Conservation (phyloP, 2,888 invertebrate genomes). For the Xanthorhoe spadicearia region DNA sequence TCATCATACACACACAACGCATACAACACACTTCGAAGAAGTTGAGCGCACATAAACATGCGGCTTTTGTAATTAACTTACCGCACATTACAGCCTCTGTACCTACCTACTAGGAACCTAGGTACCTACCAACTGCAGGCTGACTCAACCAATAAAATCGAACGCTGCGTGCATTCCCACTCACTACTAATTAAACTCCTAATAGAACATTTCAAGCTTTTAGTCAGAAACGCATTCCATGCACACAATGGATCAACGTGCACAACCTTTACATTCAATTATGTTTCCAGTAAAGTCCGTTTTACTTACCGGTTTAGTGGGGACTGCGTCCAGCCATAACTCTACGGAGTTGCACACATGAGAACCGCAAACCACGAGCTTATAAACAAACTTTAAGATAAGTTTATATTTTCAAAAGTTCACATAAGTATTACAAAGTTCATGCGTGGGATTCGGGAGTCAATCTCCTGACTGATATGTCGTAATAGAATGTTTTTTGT, state of each 20-base stretch:
- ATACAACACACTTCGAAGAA: conserved; percentile 65
- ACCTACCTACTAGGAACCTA: too few relatives aligned
- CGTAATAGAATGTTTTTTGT: conserved; percentile 60
- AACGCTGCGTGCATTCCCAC: conserved; percentile 25
- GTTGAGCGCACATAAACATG: conserved; percentile 61
- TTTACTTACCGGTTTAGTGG: conserved; percentile 81
- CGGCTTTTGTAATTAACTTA: conserved; percentile 34
- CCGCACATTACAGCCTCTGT: conserved; percentile 33
- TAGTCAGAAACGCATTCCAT: conserved; percentile 29
- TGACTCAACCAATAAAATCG: conserved; percentile 35
- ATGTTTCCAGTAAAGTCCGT: conserved; percentile 69
- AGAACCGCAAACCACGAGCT: conserved; percentile 60
- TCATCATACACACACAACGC: conserved; percentile 49
- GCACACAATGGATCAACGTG: conserved; percentile 32
- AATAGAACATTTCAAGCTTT: conserved; percentile 39
- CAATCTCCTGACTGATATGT: conserved; percentile 53
- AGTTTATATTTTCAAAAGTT: conserved; percentile 63
- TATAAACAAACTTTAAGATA: conserved; percentile 68
- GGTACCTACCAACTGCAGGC: conserved; percentile 47
- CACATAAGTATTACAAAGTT: conserved; percentile 49
- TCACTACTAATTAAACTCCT: conserved; percentile 45
- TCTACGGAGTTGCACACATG: conserved; percentile 63
- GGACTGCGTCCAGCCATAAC: conserved; percentile 74
- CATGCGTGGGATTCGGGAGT: conserved; percentile 51
- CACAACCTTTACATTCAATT: conserved; percentile 51